Evolutionary conservation across 2,113 vertebrate species (phyloP).

Genomic region (Agapornis roseicollis): DNA sequence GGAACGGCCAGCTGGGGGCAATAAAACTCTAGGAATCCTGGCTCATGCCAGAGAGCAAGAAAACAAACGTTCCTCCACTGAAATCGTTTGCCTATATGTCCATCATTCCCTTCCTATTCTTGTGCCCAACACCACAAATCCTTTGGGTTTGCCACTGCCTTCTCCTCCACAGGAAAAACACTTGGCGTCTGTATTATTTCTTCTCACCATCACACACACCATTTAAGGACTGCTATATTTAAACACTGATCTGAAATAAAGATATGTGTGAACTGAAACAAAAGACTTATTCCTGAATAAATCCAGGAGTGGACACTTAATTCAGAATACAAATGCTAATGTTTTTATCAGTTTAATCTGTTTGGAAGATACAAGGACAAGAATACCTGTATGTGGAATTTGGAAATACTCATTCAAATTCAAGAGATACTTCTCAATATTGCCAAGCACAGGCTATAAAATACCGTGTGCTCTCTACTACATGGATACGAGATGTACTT

Average conservation of each 20-base stretch:
- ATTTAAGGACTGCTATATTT: not conserved
- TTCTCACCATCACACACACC: accelerated
- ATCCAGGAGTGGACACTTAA: not conserved
- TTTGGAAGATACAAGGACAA: not conserved
- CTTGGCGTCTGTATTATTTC: not conserved
- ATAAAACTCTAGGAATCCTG: constrained; percentile 24
- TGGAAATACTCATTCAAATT: not conserved
- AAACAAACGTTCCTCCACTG: not conserved
- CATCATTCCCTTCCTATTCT: not conserved
- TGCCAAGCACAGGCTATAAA: not conserved
- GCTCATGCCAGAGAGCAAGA: not conserved
- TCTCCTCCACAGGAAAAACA: not conserved
- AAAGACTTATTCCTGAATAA: not conserved
- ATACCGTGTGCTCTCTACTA: not conserved
- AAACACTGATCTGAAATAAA: not conserved
- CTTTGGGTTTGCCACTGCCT: not conserved
- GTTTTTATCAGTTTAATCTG: not conserved
- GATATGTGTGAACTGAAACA: not conserved
- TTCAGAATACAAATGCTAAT: not conserved
- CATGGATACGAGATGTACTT: not conserved
- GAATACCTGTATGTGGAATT: not conserved
- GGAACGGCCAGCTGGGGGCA: constrained; percentile 49
- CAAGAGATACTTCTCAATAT: not conserved
- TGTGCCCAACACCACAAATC: not conserved
- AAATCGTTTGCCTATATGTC: not conserved